A percentile compares a stretch with the other conserved stretches of the same genome.
phyloP scores from a whole-genome alignment of 1,140 invertebrate genomes.

The Drosophila melanica region DNA sequence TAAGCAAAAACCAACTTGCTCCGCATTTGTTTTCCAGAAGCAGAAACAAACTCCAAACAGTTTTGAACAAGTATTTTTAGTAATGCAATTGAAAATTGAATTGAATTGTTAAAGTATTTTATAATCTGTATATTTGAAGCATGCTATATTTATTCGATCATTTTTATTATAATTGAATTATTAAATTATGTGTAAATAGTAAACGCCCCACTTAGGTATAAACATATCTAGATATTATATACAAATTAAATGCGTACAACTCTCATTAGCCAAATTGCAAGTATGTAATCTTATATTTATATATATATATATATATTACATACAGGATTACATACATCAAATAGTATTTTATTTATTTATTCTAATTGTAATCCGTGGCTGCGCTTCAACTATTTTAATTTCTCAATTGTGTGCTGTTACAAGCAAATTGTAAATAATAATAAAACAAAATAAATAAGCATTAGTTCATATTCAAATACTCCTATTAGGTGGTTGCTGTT shows the following conservation, averaged over 20 bases:
- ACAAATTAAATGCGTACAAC: slow-evolving; percentile 59
- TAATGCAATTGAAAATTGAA: slow-evolving; percentile 56
- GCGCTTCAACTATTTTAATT: slow-evolving; percentile 32
- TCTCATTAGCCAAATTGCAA: slow-evolving; percentile 80
- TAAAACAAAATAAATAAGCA: slow-evolving; percentile 13
- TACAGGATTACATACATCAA: slow-evolving; percentile 4
- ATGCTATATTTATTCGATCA: slow-evolving; percentile 31
- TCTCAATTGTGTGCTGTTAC: slow-evolving; percentile 5
- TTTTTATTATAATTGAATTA: slow-evolving; percentile 46
- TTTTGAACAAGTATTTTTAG: slow-evolving; percentile 61
- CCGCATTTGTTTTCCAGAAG: slow-evolving; percentile 48
- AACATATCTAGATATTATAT: slow-evolving; percentile 41
- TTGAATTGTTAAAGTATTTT: slow-evolving; percentile 63
- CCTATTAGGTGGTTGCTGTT: slow-evolving; percentile 56
- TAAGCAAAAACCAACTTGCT: slow-evolving; percentile 29
- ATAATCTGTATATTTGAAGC: slow-evolving; percentile 36
- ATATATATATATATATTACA: slow-evolving; percentile 30
- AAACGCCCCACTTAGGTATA: slow-evolving; percentile 37
- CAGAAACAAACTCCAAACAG: slow-evolving; percentile 9
- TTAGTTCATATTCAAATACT: slow-evolving; percentile 48
- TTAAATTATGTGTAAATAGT: slow-evolving; percentile 40
- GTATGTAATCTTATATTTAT: slow-evolving; percentile 56
- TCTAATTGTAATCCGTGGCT: slow-evolving; percentile 41
- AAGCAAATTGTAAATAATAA: slow-evolving; percentile 36
- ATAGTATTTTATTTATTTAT: slow-evolving; percentile 57